Conservation (phyloP, 2,113 vertebrate genomes). For the Sula dactylatra region DNA sequence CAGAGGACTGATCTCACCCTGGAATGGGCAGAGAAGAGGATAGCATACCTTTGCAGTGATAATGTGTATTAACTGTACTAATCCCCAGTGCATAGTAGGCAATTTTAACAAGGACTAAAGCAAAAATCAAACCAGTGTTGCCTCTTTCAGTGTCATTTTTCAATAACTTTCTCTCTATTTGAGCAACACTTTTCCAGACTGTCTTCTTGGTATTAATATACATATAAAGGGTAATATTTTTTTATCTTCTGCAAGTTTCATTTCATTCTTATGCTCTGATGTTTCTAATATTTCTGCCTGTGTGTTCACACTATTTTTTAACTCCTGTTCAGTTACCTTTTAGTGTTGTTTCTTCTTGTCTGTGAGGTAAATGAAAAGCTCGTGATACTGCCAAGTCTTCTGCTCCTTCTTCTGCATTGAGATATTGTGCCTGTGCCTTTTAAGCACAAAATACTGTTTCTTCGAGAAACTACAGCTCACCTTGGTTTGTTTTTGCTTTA, state of each 20-base stretch:
- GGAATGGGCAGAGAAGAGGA: not conserved
- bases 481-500: slow-evolving; percentile 51
- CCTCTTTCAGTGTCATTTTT: not conserved
- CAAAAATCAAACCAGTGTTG: not conserved
- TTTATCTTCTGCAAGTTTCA: not conserved
- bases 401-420: slow-evolving; percentile 29
- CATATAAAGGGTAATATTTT: not conserved
- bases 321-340: slow-evolving; percentile 7
- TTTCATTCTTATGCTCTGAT: not conserved
- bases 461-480: not conserved
- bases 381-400: not conserved
- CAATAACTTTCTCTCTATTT: not conserved
- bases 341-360: slow-evolving; percentile 31
- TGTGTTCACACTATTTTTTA: not conserved
- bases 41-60: not conserved
- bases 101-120: not conserved
- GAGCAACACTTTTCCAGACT: not conserved
- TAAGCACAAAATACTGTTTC: slow-evolving; percentile 14
- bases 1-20: not conserved
- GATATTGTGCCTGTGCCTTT: slow-evolving; percentile 25
- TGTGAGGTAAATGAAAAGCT: slow-evolving; percentile 54
- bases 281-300: not conserved
- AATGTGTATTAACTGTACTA: not conserved
- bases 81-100: not conserved
- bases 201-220: not conserved